Base-by-base conservation (phyloP, 1,140 invertebrate species). In the Cydia strobilella region DNA sequence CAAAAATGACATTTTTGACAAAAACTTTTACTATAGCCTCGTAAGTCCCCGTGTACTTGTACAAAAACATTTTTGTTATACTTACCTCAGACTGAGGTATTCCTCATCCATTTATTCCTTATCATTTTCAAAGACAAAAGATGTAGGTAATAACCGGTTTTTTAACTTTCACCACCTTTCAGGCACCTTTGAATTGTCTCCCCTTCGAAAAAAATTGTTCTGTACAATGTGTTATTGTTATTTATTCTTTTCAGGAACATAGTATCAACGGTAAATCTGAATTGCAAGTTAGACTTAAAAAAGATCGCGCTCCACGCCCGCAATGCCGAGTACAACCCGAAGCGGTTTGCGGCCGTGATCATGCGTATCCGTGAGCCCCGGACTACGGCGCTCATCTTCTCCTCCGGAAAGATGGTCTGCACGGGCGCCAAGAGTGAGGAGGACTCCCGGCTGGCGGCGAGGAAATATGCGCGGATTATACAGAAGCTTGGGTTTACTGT, bases 291-390 rank as follows among this genome's bases (percentile, higher is more conserved):
- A 82, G 98, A 99, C 88, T 93, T 99, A 48, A 99, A 99, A 86
- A 99, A 98, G 93, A 99, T 99, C 84, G 99, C 99, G 0, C 93
- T 99, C 1, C 98, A 99, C 93, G 99, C 99, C 0, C 95, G 99
- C 92, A 99, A 99, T 94, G 99, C 99, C 13, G 99, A 99, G 93
- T 99, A 99, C 85, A 99, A 99, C 94, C 99, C 99, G 31, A 99
- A 99, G 94, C 96, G 99, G 90, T 99, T 99, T 95, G 99, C 99
- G 69, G 99, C 99, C 77, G 99, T 99, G 0, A 99, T 99, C 74
- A 99, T 99, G 99, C 95, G 99, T 88, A 99, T 99, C 86, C 94
- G 99, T 89, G 98, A 99, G 89, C 99, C 99, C 0, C 94, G 99
- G 81, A 99, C 99, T 2, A 99, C 99, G 25, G 99, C 99, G 13